Conservation (phyloP, 2,888 invertebrate species). For the Acanthococcus lagerstroemiae region DNA sequence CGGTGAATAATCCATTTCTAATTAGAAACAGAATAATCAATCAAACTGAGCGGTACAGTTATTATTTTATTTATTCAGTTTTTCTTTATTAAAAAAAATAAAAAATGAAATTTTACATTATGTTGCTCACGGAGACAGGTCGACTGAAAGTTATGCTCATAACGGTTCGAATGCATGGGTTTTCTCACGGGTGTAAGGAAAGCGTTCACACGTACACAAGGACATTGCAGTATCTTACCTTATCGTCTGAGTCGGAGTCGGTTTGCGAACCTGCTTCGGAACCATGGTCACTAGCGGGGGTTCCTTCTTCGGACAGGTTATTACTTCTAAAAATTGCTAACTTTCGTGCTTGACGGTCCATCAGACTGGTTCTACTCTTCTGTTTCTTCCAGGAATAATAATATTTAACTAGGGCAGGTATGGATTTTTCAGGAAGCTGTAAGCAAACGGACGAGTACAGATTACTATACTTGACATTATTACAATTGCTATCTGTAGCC, state of each 20-base stretch:
- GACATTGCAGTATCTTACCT: slow-evolving; percentile 61
- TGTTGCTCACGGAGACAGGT: no score
- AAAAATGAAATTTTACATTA: background rate
- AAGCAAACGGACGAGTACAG: slow-evolving; percentile 38
- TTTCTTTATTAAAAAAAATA: background rate
- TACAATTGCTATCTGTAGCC: no score
- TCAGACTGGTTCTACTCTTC: slow-evolving; percentile 77
- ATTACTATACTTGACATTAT: no score
- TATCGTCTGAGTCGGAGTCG: slow-evolving; percentile 81
- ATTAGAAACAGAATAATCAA: slow-evolving; percentile 7
- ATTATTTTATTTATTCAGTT: background rate
- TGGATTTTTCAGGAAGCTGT: slow-evolving; percentile 92
- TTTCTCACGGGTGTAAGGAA: no score
- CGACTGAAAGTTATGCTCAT: no score
- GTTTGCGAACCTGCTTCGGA: slow-evolving; percentile 75
- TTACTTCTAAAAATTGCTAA: slow-evolving; percentile 43
- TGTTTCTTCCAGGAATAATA: slow-evolving; percentile 99
- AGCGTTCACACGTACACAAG: no score
- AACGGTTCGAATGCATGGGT: no score
- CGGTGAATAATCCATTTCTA: slow-evolving; percentile 64
- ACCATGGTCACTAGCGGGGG: slow-evolving; percentile 54
- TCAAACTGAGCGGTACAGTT: background rate
- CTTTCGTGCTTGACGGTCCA: slow-evolving; percentile 71
- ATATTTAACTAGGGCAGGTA: slow-evolving; percentile 90
- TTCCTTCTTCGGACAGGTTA: slow-evolving; percentile 27